Evolutionary conservation across 1,140 invertebrate species (phyloP), one percentile per base, ranked within the genome.

Genomic region (Brachionus paranguensis): DNA sequence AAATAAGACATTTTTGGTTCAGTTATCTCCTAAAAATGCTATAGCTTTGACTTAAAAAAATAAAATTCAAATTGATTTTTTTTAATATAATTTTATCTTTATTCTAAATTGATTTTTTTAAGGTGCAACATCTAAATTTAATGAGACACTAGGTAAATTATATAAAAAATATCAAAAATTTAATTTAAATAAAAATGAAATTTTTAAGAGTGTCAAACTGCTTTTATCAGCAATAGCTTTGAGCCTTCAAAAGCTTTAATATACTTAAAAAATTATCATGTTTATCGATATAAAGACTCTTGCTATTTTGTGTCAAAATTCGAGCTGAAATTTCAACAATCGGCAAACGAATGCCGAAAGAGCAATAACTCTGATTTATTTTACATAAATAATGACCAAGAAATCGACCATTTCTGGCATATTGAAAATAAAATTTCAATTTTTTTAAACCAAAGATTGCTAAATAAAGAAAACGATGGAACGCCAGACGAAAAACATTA

Each of bases 221-320:
- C 65, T 37, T 68, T 68, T 33, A 4, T 33, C 4, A 68, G 27
- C n/a, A 60, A 60, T 24, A 60, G 53, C 10, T 8, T 10, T 11
- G 33, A 68, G 29, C 65, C 27, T 14, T 33, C 65, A 14, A 37
- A 29, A 33, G 12, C 33, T 14, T 33, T 68, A 5, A 12, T 33
- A 6, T 68, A 33, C 3, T 37, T 68, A 37, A 33, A 33, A 17
- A 68, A 68, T 29, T 68, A 68, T 41, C 27, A 68, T 33, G 65
- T 68, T 6, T 12, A 20, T 43, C 37, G 43, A 17, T 41, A 7
- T 20, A 43, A 72, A 72, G 68, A 43, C n/a, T 72, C 68, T 4
- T 72, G 68, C 20, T 72, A 72, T 72, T 72, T 72, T 43, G 41
- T 24, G n/a, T 43, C 68, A n/a, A 72, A 72, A 41, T 20, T 43